phyloP scores from a whole-genome alignment of 2,113 vertebrate species.

The Onychostruthus taczanowskii region DNA sequence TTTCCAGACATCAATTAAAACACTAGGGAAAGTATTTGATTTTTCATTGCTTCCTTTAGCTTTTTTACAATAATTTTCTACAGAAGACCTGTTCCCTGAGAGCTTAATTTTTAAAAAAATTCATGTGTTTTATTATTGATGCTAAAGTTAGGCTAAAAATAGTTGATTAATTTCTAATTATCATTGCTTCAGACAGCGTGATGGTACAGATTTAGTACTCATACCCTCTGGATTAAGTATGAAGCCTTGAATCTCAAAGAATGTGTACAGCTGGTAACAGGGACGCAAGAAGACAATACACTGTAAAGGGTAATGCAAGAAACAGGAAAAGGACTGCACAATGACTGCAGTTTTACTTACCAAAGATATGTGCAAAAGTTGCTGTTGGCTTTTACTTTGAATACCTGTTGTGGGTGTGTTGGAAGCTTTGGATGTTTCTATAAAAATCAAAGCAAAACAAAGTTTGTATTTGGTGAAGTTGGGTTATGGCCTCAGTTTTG shows the following conservation, averaged over 20 bases:
- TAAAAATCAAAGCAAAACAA: neutral
- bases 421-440: neutral
- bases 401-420: constrained; percentile 7
- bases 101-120: neutral
- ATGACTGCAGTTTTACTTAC: neutral
- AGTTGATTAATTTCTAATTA: neutral
- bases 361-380: neutral
- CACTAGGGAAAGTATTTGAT: neutral
- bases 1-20: neutral
- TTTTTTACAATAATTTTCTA: neutral
- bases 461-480: neutral
- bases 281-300: neutral
- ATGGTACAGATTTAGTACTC: neutral
- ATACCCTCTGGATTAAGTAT: neutral
- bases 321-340: neutral
- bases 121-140: neutral
- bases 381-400: constrained; percentile 20
- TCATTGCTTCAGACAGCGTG: neutral
- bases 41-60: neutral
- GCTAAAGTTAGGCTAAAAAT: neutral
- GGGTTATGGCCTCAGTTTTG: neutral
- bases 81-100: neutral
- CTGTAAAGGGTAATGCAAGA: neutral
- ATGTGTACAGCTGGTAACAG: neutral
- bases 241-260: neutral